These are phyloP conservation scores for Lagopus muta DNA, from an alignment of 2,113 vertebrate genomes.

Conservation along the genomic window DNA sequence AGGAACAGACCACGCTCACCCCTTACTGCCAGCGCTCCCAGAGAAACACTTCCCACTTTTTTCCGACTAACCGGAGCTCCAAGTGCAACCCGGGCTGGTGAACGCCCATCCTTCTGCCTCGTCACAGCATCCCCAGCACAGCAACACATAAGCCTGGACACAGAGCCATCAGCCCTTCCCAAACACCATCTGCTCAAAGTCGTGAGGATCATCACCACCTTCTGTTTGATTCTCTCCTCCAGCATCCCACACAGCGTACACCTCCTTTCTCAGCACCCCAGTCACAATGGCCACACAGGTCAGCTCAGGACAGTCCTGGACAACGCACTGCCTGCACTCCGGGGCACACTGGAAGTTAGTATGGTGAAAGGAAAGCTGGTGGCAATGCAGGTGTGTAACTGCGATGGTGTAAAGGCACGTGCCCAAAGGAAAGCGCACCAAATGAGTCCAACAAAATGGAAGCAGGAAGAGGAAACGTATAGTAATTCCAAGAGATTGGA, in stretches of 20 bases:
- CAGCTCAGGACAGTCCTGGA: not conserved
- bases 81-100: rapidly evolving
- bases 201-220: not conserved
- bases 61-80: not conserved
- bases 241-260: not conserved
- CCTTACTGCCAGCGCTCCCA: not conserved
- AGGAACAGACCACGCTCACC: not conserved
- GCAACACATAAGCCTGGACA: rapidly evolving
- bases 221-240: not conserved
- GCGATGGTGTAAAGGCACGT: not conserved
- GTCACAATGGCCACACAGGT: not conserved
- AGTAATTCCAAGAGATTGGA: not conserved
- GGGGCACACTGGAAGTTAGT: not conserved
- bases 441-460: rapidly evolving
- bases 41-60: not conserved
- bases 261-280: not conserved
- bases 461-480: not conserved
- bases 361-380: not conserved
- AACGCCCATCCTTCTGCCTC: not conserved
- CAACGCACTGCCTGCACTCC: not conserved
- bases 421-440: not conserved
- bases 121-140: not conserved
- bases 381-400: rapidly evolving
- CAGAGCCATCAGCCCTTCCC: not conserved
- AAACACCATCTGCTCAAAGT: not conserved